These are phyloP conservation scores for Grantiella picta DNA, from an alignment of 2,113 vertebrate genomes.

Conservation along the genomic window DNA sequence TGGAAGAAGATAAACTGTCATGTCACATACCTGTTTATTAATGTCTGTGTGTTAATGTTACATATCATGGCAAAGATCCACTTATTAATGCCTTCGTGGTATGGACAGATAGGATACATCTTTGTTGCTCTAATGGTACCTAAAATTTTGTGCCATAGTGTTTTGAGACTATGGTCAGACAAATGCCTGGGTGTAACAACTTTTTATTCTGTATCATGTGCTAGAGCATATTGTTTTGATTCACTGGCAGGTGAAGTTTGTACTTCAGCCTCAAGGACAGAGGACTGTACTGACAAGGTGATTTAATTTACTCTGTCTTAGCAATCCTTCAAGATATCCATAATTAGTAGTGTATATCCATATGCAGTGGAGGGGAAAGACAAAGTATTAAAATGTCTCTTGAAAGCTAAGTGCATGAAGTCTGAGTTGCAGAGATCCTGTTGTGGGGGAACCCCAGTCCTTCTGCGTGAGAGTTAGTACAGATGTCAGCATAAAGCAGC, in stretches of 20 bases:
- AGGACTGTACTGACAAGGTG: background rate
- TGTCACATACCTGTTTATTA: slow-evolving; percentile 10
- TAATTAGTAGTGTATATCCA: background rate
- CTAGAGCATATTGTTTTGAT: background rate
- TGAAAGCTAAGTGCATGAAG: background rate
- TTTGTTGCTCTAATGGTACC: background rate
- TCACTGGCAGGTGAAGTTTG: background rate
- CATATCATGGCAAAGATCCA: background rate
- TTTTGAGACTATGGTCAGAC: background rate
- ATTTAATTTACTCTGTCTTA: background rate
- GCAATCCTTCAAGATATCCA: background rate
- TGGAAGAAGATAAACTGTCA: background rate
- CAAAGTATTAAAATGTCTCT: background rate
- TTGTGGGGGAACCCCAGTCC: background rate
- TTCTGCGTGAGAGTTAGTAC: background rate
- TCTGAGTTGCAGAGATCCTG: background rate
- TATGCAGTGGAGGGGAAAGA: background rate
- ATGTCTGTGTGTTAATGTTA: background rate
- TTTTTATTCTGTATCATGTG: background rate
- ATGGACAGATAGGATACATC: background rate
- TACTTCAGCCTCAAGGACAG: background rate
- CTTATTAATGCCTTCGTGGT: background rate
- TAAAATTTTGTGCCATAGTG: background rate
- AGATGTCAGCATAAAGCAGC: background rate
- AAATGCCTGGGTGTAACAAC: background rate